phyloP scores from a whole-genome alignment of 92 coral and sea anemone genomes.

The Galaxea fascicularis region DNA sequence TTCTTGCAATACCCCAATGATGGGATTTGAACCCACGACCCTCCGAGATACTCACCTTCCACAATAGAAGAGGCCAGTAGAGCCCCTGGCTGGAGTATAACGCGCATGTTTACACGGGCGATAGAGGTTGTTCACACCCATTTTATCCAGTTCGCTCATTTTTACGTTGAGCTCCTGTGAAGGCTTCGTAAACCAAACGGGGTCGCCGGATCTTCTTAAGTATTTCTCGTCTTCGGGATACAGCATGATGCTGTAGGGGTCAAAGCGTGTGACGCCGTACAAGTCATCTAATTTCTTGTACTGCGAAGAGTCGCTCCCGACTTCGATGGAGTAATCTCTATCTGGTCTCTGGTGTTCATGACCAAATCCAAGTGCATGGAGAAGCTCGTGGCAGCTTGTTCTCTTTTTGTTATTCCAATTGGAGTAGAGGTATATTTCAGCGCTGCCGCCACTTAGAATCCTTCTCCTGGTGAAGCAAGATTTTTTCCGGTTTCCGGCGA shows the following conservation, averaged over 20 bases:
- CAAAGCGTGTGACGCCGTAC: neutral
- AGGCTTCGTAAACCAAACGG: conserved; percentile 8
- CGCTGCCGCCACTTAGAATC: neutral
- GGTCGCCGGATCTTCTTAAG: neutral
- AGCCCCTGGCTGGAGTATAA: neutral
- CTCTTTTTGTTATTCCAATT: neutral
- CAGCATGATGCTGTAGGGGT: conserved; percentile 3
- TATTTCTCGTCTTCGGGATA: neutral
- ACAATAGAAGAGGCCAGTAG: conserved; percentile 23
- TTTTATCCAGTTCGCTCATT: conserved; percentile 16
- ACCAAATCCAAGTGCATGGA: neutral
- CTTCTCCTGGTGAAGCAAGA: neutral
- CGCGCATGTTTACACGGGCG: conserved; percentile 1
- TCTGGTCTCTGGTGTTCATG: conserved; percentile 50
- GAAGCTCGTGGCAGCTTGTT: neutral
- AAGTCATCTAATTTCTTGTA: neutral
- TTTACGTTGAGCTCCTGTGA: neutral
- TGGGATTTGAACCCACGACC: too few species aligned
- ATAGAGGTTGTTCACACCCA: neutral
- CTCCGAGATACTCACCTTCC: conserved; percentile 30
- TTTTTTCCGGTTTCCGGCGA: neutral
- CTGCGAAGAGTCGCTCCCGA: neutral
- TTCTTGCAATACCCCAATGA: neutral
- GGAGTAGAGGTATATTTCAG: neutral
- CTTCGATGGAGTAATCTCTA: conserved; percentile 37